Percentiles rank a stretch among this genome's conserved stretches.
phyloP scores from a whole-genome alignment of 1,140 invertebrate species.

The Zaprionus vittiger region DNA sequence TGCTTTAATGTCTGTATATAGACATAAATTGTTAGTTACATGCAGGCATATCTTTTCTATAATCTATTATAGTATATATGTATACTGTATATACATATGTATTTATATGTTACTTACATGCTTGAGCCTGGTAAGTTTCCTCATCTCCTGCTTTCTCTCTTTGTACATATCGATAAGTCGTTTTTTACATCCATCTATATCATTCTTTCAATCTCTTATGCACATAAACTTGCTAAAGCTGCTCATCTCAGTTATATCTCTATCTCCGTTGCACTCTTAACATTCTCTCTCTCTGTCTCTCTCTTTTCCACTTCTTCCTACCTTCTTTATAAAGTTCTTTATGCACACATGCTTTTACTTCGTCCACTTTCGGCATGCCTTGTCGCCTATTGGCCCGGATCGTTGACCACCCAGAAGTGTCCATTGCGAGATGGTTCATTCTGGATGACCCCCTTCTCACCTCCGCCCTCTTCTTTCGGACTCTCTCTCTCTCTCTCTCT shows the following conservation, averaged over 20 bases:
- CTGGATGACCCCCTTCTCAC: not conserved
- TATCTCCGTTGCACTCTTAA: not conserved
- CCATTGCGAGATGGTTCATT: slow-evolving; percentile 11
- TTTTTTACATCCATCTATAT: not conserved
- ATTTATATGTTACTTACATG: too few species aligned
- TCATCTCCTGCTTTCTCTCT: not conserved
- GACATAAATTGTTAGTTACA: not conserved
- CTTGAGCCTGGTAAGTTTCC: not conserved
- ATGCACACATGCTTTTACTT: slow-evolving; percentile 25
- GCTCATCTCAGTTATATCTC: not conserved
- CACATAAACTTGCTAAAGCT: not conserved
- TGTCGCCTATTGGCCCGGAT: slow-evolving; percentile 10
- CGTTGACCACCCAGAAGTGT: slow-evolving; percentile 13
- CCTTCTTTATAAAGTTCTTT: slow-evolving; percentile 14
- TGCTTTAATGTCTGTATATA: not conserved
- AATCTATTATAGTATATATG: not conserved
- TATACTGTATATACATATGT: too few species aligned
- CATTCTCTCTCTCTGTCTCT: not conserved
- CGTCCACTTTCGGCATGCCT: slow-evolving; percentile 16
- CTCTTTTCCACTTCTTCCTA: not conserved
- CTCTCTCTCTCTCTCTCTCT: slow-evolving; percentile 20
- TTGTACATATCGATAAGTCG: not conserved
- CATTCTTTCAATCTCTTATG: not conserved
- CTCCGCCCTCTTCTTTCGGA: not conserved
- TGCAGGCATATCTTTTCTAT: not conserved